These are phyloP conservation scores for Ptychadena robeensis DNA, from an alignment of 2,797 vertebrate species.

Conservation along the genomic window DNA sequence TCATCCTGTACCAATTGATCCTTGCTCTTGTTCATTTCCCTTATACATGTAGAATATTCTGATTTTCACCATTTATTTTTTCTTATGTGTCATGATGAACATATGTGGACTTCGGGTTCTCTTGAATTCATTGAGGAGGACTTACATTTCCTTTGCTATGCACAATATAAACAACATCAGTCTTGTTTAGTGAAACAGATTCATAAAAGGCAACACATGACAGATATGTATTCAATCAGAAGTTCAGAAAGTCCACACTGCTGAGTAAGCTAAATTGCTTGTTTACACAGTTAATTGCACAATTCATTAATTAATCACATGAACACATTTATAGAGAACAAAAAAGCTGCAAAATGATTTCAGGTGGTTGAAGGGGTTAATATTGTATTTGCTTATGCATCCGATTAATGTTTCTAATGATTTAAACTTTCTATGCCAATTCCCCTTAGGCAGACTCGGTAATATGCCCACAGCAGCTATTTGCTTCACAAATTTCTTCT, in stretches of 20 bases:
- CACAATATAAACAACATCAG: constrained; percentile 16
- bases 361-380: not conserved
- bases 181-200: constrained; percentile 34
- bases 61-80: not conserved
- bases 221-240: constrained; percentile 5
- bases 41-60: not conserved
- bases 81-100: not conserved
- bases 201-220: constrained; percentile 45
- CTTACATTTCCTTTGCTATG: constrained; percentile 9
- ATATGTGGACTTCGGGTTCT: not conserved
- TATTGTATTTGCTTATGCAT: constrained; percentile 1
- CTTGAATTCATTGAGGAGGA: not conserved
- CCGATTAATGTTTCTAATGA: constrained; percentile 2
- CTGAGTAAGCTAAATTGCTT: constrained; percentile 14
- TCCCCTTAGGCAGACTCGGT: constrained; percentile 17
- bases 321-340: not conserved
- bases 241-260: not conserved
- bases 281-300: not conserved
- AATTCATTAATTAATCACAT: constrained; percentile 1
- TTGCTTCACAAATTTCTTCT: constrained; percentile 15
- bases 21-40: constrained; percentile 4
- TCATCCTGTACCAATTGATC: not conserved
- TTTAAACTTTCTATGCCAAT: not conserved
- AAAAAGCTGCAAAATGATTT: not conserved
- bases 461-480: constrained; percentile 28